Conservation (phyloP, 2,797 vertebrate species). For the Cirrhinus mrigala region DNA sequence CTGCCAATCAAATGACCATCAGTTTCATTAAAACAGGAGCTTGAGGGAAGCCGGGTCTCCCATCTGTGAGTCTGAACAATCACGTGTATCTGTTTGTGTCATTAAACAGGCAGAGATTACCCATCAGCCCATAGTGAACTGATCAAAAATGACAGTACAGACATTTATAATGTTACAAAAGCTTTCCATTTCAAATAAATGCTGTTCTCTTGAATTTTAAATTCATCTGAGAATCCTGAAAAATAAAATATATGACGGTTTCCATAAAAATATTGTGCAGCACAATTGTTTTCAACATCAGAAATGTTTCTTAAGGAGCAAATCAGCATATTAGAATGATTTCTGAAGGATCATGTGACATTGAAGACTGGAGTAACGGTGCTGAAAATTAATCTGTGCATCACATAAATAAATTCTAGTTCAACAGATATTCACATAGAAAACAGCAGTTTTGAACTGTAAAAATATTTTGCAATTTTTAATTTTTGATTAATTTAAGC, state of each 20-base stretch:
- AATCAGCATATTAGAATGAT: neutral
- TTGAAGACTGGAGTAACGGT: neutral
- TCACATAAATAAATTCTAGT: neutral
- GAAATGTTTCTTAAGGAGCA: no score
- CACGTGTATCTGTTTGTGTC: neutral
- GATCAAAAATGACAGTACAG: no score
- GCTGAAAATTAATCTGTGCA: neutral
- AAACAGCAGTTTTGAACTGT: neutral
- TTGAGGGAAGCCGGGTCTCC: neutral
- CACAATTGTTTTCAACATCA: no score
- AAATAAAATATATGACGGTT: neutral
- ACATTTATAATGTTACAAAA: no score
- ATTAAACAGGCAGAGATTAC: neutral
- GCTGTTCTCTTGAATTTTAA: neutral
- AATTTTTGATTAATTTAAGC: no score
- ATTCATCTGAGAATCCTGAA: neutral
- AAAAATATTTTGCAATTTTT: neutral
- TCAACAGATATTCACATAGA: neutral
- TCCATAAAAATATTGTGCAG: neutral
- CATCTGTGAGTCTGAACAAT: neutral
- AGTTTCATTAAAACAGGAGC: neutral
- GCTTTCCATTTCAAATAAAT: neutral
- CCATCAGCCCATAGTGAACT: neutral
- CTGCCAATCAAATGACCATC: neutral
- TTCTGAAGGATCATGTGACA: neutral